Base-by-base conservation (phyloP, 2,888 invertebrate genomes). In the Resseliella maxima region DNA sequence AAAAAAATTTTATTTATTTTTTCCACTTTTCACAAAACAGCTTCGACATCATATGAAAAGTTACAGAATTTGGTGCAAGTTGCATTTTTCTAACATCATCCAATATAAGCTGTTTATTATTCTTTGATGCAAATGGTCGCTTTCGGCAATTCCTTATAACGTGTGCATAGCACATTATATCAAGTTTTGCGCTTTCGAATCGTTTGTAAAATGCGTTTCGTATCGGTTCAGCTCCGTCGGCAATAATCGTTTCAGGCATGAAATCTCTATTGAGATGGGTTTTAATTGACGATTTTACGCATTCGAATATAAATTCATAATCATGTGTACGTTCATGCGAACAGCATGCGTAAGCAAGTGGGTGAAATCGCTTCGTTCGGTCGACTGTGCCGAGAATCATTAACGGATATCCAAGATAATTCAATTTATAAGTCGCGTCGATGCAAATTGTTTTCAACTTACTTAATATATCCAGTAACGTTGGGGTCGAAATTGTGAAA, bases 111-210 rank as follows among this genome's bases (percentile, higher is more conserved):
- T 72, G 8, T 72, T 35, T 72, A 15, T 72, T 72, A 15, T 72
- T 72, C 35, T 72, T 72, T 1, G 72, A 72, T 1, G 35, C 1
- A 35, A 72, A 72, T 72, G 72, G 72, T 3, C 72, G 10, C 35
- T 72, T 72, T 0, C 35, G 31, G 15, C 31, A 35, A n/a, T 72
- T 72, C 15, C 72, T 10, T 2, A 72, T 31, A 31, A 72, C 72
- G 21, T 72, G 72, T 35, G 72, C 72, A 72, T 10, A 72, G 24
- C 72, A 72, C 72, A 72, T 72, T 1, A 72, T n/a, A 15, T 35
- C 72, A 10, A 72, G 35, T 35, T 72, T 8, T 18, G 72, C 72
- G 15, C 18, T 72, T 72, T 31, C 18, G 15, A 35, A 72, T 0
- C 0, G 8, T 8, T 31, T 15, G 36, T 36, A 35, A 35, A 72